These are phyloP conservation scores for Corythornis leucogaster DNA, from an alignment of 2,797 vertebrate species.

Conservation along the genomic window DNA sequence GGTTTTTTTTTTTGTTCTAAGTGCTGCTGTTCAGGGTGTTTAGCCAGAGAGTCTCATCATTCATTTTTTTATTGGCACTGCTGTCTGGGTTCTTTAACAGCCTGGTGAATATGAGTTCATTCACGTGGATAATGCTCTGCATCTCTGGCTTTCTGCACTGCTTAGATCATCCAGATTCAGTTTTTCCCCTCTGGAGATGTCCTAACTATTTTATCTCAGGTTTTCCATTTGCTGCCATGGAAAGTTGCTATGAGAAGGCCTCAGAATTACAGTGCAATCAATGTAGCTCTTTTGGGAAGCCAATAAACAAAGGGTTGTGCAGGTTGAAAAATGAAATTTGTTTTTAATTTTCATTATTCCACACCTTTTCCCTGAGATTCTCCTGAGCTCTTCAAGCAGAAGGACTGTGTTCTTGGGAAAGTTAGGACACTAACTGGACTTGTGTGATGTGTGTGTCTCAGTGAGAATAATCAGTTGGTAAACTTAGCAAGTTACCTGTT, in stretches of 20 bases:
- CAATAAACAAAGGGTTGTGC: neutral
- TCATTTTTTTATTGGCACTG: neutral
- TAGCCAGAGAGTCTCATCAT: neutral
- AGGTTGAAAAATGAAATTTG: neutral
- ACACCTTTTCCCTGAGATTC: neutral
- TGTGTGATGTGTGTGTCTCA: accelerated
- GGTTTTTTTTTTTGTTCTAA: neutral
- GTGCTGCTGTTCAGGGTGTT: neutral
- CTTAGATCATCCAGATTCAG: neutral
- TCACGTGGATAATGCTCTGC: neutral
- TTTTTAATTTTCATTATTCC: neutral
- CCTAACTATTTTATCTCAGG: neutral
- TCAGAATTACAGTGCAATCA: neutral
- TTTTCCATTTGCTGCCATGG: neutral
- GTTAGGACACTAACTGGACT: neutral
- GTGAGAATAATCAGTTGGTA: neutral
- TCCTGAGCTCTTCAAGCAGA: neutral
- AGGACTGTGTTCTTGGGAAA: neutral
- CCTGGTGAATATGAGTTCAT: neutral
- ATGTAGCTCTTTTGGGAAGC: neutral
- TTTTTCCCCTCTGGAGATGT: neutral
- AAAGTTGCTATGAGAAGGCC: neutral
- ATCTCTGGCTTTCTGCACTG: neutral
- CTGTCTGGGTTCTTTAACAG: neutral
- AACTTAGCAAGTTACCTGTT: neutral